Conservation (phyloP, 2,113 vertebrate genomes). For the Hylia prasina region DNA sequence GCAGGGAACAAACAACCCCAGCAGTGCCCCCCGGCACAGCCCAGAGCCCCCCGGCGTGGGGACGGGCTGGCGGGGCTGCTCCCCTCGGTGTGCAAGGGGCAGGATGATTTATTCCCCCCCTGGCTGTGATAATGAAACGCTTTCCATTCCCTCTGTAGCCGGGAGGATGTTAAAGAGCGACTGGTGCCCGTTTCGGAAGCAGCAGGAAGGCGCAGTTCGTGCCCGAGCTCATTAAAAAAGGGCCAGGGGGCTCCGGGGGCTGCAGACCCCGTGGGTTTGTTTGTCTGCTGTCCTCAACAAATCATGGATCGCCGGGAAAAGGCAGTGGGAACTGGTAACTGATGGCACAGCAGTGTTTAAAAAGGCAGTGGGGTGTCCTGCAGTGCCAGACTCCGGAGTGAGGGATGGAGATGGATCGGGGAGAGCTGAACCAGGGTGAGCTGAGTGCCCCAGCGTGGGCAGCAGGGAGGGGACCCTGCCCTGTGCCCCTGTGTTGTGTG, state of each 20-base stretch:
- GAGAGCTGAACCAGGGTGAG: rapidly evolving
- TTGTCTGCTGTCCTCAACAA: background rate
- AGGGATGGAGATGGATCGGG: rapidly evolving
- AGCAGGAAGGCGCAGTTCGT: background rate
- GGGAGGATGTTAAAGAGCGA: background rate
- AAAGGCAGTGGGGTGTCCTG: background rate
- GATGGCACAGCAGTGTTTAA: rapidly evolving
- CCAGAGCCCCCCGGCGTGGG: too few relatives aligned
- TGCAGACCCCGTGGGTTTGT: background rate
- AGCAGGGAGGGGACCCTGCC: background rate
- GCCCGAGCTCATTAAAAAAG: background rate
- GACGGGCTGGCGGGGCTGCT: background rate
- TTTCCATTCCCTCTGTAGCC: background rate
- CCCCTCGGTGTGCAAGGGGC: background rate
- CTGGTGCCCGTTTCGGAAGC: background rate
- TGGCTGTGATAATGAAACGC: background rate
- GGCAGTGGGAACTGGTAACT: background rate
- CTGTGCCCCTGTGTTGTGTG: background rate
- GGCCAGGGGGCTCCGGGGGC: background rate
- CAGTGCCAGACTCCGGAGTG: background rate
- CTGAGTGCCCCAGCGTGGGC: background rate
- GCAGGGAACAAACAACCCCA: background rate
- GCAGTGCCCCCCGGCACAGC: background rate
- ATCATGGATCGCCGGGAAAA: background rate
- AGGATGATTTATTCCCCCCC: background rate